Evolutionary conservation across 2,797 vertebrate species (phyloP).

Genomic region (Simalia tracyae): DNA sequence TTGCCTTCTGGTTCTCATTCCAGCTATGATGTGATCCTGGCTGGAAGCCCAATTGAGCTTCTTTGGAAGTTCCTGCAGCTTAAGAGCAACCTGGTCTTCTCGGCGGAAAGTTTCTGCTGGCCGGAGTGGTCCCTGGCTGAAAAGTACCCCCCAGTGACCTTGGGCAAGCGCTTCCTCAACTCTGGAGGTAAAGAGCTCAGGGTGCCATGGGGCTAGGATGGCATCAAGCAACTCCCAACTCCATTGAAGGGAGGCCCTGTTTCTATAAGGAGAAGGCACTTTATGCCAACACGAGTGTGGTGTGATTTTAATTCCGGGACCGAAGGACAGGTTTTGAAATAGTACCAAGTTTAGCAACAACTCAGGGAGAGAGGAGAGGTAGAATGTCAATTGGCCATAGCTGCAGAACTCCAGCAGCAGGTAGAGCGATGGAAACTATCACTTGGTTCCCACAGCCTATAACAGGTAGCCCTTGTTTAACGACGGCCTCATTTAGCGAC

Average conservation of each 20-base stretch:
- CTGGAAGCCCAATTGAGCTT: slow-evolving; percentile 80
- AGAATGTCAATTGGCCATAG: not conserved
- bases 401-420: not conserved
- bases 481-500: too few species aligned
- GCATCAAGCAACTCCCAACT: not conserved
- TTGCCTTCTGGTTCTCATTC: not conserved
- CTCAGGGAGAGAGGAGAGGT: not conserved
- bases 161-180: slow-evolving; percentile 89
- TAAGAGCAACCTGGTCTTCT: slow-evolving; percentile 82
- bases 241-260: not conserved
- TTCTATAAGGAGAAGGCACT: not conserved
- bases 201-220: not conserved
- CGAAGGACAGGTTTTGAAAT: not conserved
- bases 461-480: not conserved
- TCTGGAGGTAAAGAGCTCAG: slow-evolving; percentile 78
- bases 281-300: not conserved
- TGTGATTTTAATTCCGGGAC: not conserved
- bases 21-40: slow-evolving; percentile 85
- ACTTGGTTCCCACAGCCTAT: not conserved
- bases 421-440: not conserved
- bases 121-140: slow-evolving; percentile 84
- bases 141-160: slow-evolving; percentile 80
- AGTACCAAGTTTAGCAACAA: not conserved
- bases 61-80: slow-evolving; percentile 79
- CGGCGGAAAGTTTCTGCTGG: slow-evolving; percentile 88